Base-by-base conservation (phyloP, 2,888 invertebrate genomes). In the Hirtodrosophila trivittata region DNA sequence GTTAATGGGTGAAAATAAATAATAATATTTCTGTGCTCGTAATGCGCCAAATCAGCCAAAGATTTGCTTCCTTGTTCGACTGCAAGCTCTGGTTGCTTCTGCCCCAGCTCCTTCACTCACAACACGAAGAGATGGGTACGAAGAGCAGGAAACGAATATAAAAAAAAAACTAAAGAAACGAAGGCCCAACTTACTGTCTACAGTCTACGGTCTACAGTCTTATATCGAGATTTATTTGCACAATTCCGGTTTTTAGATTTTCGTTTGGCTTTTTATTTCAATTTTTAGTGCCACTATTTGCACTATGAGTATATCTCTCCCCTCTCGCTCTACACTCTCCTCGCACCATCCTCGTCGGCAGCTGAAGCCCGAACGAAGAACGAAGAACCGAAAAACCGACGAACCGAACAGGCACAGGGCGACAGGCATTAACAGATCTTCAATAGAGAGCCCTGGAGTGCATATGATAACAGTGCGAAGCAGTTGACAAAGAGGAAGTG, bases 211-310 rank as follows among this genome's bases (percentile, higher is more conserved):
- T 49, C 55, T 37, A 38, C 39, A 58, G 51, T 51, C 68, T 71
- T 67, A 66, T 82, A 77, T 76, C 68, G 74, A 78, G 84, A 84
- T 84, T 83, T 83, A 83, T 83, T 83, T 83, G 84, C 84, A 82
- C 81, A 78, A 82, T 83, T 83, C 83, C 85, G 82, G 82, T 84
- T 82, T 83, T 75, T 38, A 70, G 66, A 51, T 63, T 56, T 73
- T 68, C 64, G 62, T 66, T 75, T 68, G 56, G 68, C 55, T 67
- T 67, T 77, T 72, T 70, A 66, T 69, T 74, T 84, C 65, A 67
- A 66, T 75, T 76, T 80, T 72, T 66, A 77, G 64, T 77, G 67
- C 59, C 69, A 71, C 72, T 75, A 67, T 76, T 76, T 72, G 65
- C 68, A 21, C 18, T 21, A 21, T 21, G 18, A 21, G 5, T 74